phyloP scores from a whole-genome alignment of 1,140 invertebrate species.

The Cyclina sinensis region DNA sequence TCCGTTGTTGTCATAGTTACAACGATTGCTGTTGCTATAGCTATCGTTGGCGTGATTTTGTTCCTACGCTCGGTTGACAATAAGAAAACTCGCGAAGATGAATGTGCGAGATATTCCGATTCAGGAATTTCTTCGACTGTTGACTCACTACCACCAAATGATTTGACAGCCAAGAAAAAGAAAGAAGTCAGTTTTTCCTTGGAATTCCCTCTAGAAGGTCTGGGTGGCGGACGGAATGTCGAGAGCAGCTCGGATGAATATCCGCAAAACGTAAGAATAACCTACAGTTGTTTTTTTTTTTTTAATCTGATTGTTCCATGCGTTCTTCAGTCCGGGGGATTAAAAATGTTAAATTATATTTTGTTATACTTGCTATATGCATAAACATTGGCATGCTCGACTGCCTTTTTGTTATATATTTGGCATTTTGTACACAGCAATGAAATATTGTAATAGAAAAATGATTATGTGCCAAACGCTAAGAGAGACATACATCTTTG shows the following conservation, averaged over 20 bases:
- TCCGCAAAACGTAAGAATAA: constrained; percentile 40
- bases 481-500: too few relatives aligned
- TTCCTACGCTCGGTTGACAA: constrained; percentile 55
- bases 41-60: constrained; percentile 53
- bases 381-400: too few relatives aligned
- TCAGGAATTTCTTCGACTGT: constrained; percentile 53
- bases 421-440: too few relatives aligned
- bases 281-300: too few relatives aligned
- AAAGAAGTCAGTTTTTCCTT: constrained; percentile 67
- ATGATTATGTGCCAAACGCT: too few relatives aligned
- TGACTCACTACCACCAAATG: constrained; percentile 28
- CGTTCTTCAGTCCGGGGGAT: too few relatives aligned
- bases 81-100: constrained; percentile 31
- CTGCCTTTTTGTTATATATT: too few relatives aligned
- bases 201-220: constrained; percentile 39
- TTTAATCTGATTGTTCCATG: too few relatives aligned
- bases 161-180: constrained; percentile 37
- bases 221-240: constrained; percentile 41
- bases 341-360: too few relatives aligned
- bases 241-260: constrained; percentile 52
- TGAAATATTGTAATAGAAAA: too few relatives aligned
- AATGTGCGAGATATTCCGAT: constrained; percentile 38
- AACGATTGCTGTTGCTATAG: constrained; percentile 57
- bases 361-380: too few relatives aligned
- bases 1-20: constrained; percentile 66